Evolutionary conservation across 2,888 invertebrate species (phyloP), one percentile per base, ranked within the genome.

Genomic region (Drosophila anomalata): DNA sequence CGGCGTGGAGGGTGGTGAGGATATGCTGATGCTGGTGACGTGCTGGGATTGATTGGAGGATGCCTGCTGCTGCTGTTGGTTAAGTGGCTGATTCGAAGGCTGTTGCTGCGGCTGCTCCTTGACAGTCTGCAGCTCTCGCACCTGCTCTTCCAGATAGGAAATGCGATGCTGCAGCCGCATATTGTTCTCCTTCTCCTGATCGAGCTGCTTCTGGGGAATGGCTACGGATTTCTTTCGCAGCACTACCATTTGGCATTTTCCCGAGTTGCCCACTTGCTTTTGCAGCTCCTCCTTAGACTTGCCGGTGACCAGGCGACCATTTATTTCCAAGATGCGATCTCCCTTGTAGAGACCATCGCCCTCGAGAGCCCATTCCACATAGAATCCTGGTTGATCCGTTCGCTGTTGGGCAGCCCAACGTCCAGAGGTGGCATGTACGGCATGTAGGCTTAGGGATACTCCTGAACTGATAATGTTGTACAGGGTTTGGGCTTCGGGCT

Each of bases 131-230:
- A 95, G 90, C 78, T 95, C 94, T 0, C 93, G 92, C 75, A 96
- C 96, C 92, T 97, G 97, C 89, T 97, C 97, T 91, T 97, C 97
- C 63, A 97, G 93, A 91, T 97, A 97, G 2, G 96, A 96, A 86
- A 97, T 97, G 77, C 97, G 93, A 91, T 97, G 97, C 12, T 96
- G 96, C 67, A 97, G 93, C 54, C 97, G 93, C 69, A 96, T 94
- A 92, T 97, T 97, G 91, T 97, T 97, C 22, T 95, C 93, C 83
- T 95, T 94, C 20, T 92, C 90, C 69, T 91, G 90, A 36, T 91
- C 85, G 0, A 91, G 72, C 59, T 91, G 91, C 63, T 92, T 91
- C 46, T 92, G 91, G 1, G 91, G 91, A 58, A 90, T 90, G 3
- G 89, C 79, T 14, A 87, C 79, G 6, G 79, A 83, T 66, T 83